Evolutionary conservation across 2,797 vertebrate genomes (phyloP).

Genomic region (Smutsia temminckii): DNA sequence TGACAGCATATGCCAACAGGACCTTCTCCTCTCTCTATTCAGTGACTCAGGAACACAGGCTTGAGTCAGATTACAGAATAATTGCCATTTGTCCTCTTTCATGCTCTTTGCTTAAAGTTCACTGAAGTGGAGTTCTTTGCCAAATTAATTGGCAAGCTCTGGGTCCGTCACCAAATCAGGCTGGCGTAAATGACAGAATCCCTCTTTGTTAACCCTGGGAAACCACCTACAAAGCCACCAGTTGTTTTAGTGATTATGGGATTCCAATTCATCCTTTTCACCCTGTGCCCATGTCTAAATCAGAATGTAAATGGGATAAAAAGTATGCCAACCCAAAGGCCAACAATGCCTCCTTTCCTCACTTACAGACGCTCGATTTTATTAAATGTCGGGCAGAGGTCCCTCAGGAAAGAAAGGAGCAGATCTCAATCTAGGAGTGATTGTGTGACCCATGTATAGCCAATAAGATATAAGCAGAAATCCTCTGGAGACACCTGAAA

Average conservation of each 20-base stretch:
- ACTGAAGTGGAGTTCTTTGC: slow-evolving; percentile 24
- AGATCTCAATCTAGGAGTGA: accelerated
- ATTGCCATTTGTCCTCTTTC: slow-evolving; percentile 48
- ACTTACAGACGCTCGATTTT: neutral
- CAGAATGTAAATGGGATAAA: neutral
- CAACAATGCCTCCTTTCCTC: neutral
- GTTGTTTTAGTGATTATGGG: neutral
- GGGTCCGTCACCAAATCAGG: neutral
- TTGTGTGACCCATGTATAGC: too few species aligned
- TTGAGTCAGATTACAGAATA: slow-evolving; percentile 30
- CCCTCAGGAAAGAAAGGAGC: neutral
- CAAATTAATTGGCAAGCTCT: slow-evolving; percentile 24
- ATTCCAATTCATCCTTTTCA: neutral
- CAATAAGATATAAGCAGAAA: neutral
- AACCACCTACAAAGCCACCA: neutral
- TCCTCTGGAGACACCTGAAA: too few species aligned
- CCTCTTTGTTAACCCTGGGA: neutral
- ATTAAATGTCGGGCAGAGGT: neutral
- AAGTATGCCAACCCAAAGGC: neutral
- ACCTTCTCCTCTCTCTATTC: neutral
- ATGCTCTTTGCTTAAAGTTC: slow-evolving; percentile 37
- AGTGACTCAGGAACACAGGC: neutral
- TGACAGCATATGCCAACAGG: slow-evolving; percentile 11
- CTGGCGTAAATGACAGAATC: neutral
- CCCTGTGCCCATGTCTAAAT: neutral